phyloP scores from a whole-genome alignment of 2,797 vertebrate genomes.

The Denticeps clupeoides region DNA sequence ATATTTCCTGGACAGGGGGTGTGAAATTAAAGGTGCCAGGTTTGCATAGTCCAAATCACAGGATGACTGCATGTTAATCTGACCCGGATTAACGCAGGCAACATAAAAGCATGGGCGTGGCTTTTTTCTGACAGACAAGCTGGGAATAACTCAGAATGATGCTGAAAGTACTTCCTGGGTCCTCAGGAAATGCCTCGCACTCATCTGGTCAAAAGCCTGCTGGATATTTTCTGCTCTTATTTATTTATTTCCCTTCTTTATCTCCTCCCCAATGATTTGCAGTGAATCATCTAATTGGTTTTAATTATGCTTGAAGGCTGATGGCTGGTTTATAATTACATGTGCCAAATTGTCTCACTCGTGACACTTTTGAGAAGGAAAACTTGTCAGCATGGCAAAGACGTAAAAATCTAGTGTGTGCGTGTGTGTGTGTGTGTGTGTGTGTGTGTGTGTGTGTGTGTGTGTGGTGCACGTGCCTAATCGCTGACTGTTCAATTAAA shows the following conservation, averaged over 20 bases:
- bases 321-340: not conserved
- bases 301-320: not conserved
- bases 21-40: slow-evolving; percentile 16
- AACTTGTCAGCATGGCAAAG: not conserved
- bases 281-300: not conserved
- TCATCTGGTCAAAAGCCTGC: not conserved
- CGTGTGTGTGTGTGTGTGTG: not conserved
- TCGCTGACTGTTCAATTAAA: slow-evolving; percentile 1
- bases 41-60: slow-evolving; percentile 4
- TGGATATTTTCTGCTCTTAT: not conserved
- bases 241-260: not conserved
- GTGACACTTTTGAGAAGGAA: not conserved
- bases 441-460: not conserved
- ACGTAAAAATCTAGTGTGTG: not conserved
- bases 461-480: not conserved
- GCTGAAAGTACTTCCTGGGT: too few relatives aligned
- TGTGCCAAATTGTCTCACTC: not conserved
- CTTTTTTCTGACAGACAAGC: slow-evolving; percentile 8
- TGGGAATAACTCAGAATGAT: too few relatives aligned
- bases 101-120: slow-evolving; percentile 8
- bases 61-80: slow-evolving; percentile 10
- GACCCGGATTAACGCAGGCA: slow-evolving; percentile 4
- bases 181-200: not conserved
- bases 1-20: slow-evolving; percentile 11
- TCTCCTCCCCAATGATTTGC: not conserved